Evolutionary conservation across 2,797 vertebrate species (phyloP), one percentile per base, ranked within the genome.

Genomic region (Danio kyathit): DNA sequence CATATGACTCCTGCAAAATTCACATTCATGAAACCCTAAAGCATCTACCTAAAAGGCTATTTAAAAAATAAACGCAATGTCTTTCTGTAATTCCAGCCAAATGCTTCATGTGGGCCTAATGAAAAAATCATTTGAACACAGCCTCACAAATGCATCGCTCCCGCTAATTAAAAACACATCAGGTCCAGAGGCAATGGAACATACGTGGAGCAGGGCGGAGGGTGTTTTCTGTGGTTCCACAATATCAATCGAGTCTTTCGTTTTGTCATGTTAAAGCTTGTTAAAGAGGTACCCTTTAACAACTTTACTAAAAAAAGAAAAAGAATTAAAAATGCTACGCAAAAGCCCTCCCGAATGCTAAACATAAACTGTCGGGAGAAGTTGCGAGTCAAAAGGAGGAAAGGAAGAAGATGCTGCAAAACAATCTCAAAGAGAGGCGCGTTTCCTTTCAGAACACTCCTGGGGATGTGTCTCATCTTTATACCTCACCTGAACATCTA

Each of bases 121-220:
- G 82, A 91, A 93, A 92, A 90, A 91, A 91, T 88, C 80, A 91
- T 91, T 86, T 82, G 82, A 90, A 91, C 91, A 90, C 86, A 87
- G 80, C 64, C 82, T 87, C 81, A 83, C 85, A 89, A 85, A 57
- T 74, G 66, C 67, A 67, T 67, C 49, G 74, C 85, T 66, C 67
- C 83, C 61, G 74, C 80, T 84, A 81, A 89, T 89, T 89, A 88
- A 83, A 88, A 86, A 86, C 52, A 51, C 44, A 80, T 77, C 70
- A 73, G 60, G 75, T 78, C 86, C 76, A 69, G 84, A 72, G 88
- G 86, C 84, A 77, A 86, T 54, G 52, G 85, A 83, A 86, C 78
- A 83, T 66, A 76, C 64, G 65, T 78, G 61, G 72, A 74, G 67
- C 70, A 51, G 77, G 82, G 74, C 72, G 83, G 64, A 60, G 70